phyloP scores from a whole-genome alignment of 2,113 vertebrate species.

The Mugil cephalus region DNA sequence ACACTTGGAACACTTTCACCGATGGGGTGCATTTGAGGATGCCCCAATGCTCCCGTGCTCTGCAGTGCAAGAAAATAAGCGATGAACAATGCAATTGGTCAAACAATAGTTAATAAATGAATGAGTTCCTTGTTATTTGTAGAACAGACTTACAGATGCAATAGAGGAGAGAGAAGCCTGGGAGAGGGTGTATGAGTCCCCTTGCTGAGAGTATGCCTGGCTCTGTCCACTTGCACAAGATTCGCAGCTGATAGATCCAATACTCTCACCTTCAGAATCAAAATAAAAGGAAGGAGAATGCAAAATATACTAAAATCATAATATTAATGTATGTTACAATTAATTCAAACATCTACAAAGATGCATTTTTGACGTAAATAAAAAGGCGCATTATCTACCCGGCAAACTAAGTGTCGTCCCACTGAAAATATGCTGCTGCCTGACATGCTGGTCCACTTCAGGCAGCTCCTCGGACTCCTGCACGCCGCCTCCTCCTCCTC shows the following conservation, averaged over 20 bases:
- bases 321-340: not conserved
- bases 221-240: constrained; percentile 80
- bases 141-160: constrained; percentile 80
- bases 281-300: constrained; percentile 3
- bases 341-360: rapidly evolving
- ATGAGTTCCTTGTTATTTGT: not conserved
- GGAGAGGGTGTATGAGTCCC: constrained; percentile 75
- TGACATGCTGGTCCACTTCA: constrained; percentile 88
- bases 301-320: not conserved
- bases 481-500: constrained; percentile 43
- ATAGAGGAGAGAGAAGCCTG: constrained; percentile 80
- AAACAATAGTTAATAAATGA: not conserved
- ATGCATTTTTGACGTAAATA: not conserved
- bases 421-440: constrained; percentile 80
- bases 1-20: constrained; percentile 77
- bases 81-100: not conserved
- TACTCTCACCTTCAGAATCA: constrained; percentile 75
- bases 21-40: constrained; percentile 77
- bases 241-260: constrained; percentile 81
- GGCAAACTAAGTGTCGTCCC: constrained; percentile 58
- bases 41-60: constrained; percentile 61
- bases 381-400: constrained; percentile 63
- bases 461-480: constrained; percentile 87
- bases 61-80: constrained; percentile 58
- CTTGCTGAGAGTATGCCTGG: constrained; percentile 77